phyloP scores from a whole-genome alignment of 1,140 invertebrate genomes.

The Saccostrea glomerata region DNA sequence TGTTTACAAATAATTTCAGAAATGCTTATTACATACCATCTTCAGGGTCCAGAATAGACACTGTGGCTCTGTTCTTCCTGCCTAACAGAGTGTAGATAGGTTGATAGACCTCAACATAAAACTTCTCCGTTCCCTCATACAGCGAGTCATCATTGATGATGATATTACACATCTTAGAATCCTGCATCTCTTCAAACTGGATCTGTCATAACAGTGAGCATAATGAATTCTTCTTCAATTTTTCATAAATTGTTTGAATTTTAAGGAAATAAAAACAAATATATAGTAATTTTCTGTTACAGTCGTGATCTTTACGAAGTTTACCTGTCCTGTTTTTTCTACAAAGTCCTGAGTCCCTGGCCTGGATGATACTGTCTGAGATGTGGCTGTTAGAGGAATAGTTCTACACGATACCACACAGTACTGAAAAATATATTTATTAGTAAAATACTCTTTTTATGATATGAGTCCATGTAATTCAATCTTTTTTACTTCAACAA shows the following conservation, averaged over 20 bases:
- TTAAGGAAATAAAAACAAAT: too few relatives aligned
- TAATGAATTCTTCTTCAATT: too few relatives aligned
- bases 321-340: slow-evolving; percentile 64
- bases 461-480: too few relatives aligned
- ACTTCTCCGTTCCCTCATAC: slow-evolving; percentile 76
- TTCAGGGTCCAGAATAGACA: slow-evolving; percentile 72
- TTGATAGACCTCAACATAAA: slow-evolving; percentile 72
- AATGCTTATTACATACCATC: slow-evolving; percentile 63
- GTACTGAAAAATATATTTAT: slow-evolving; percentile 59
- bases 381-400: slow-evolving; percentile 64
- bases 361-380: slow-evolving; percentile 35
- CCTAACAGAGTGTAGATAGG: slow-evolving; percentile 70
- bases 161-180: slow-evolving; percentile 73
- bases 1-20: neutral
- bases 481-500: too few relatives aligned
- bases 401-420: slow-evolving; percentile 73
- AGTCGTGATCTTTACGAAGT: neutral
- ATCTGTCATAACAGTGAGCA: slow-evolving; percentile 62
- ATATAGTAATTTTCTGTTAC: too few relatives aligned
- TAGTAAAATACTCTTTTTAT: too few relatives aligned
- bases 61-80: slow-evolving; percentile 55
- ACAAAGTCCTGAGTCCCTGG: slow-evolving; percentile 69
- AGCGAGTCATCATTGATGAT: slow-evolving; percentile 77
- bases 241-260: too few relatives aligned
- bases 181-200: slow-evolving; percentile 78